These are phyloP conservation scores for Caenorhabditis elegans DNA, from an alignment of 1,140 invertebrate genomes.

Conservation along the genomic window WBcel235 BX284606.5:11493001-11493500, in stretches of 20 bases:
- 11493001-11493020: neutral
- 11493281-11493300: constrained; percentile 43
- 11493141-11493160: neutral
- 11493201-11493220: constrained; percentile 42
- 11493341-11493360: constrained; percentile 53
- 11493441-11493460: constrained; percentile 29
- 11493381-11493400: constrained; percentile 34
- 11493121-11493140: constrained; percentile 44
- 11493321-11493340: too few relatives aligned
- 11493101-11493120: constrained; percentile 38
- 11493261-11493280: constrained; percentile 33
- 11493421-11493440: constrained; percentile 38
- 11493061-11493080: constrained; percentile 47
- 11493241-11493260: constrained; percentile 43
- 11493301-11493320: neutral
- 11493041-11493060: constrained; percentile 46
- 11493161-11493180: neutral
- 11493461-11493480: constrained; percentile 49
- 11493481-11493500: constrained; percentile 47
- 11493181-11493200: constrained; percentile 40
- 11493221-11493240: constrained; percentile 37
- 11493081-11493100: constrained; percentile 2
- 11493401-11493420: constrained; percentile 31
- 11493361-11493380: constrained; percentile 52
- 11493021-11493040: constrained; percentile 34